A percentile compares a stretch with the other conserved stretches of the same genome.
These are phyloP conservation scores for Poecilia picta DNA, from an alignment of 2,797 vertebrate genomes.

Conservation along the genomic window DNA sequence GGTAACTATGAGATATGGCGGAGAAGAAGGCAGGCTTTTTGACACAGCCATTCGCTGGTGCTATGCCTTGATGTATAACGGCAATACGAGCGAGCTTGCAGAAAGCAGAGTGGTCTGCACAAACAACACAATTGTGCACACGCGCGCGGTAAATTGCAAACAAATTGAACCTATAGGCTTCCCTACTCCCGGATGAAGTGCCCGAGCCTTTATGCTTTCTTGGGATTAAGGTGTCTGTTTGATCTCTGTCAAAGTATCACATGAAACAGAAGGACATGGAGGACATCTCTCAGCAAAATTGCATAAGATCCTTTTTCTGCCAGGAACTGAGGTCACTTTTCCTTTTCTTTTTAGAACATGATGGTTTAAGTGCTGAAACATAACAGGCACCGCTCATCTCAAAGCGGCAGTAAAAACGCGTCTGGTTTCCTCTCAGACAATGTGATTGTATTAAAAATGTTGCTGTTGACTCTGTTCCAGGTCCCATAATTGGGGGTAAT, in stretches of 20 bases:
- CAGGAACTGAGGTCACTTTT: conserved; percentile 54
- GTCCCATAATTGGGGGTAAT: conserved; percentile 72
- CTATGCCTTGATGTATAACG: conserved; percentile 80
- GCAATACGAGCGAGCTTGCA: conserved; percentile 72
- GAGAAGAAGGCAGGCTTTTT: conserved; percentile 75
- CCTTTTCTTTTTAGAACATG: conserved; percentile 56
- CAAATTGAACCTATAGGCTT: conserved; percentile 61
- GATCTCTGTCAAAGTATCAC: conserved; percentile 56
- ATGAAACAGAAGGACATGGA: conserved; percentile 53
- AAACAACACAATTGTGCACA: conserved; percentile 34
- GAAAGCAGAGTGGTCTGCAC: conserved; percentile 47
- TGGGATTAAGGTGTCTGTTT: conserved; percentile 54
- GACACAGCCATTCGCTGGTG: conserved; percentile 74
- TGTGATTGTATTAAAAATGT: conserved; percentile 66
- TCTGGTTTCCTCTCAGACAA: conserved; percentile 66
- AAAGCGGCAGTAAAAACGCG: conserved; percentile 49
- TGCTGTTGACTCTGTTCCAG: conserved; percentile 64
- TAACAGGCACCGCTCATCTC: conserved; percentile 27
- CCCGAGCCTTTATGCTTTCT: conserved; percentile 34
- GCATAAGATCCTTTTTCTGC: conserved; percentile 48
- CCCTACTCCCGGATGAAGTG: conserved; percentile 36
- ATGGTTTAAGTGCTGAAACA: conserved; percentile 64
- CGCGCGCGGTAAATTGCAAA: conserved; percentile 46
- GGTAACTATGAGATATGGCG: conserved; percentile 85
- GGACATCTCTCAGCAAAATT: conserved; percentile 46